phyloP scores from a whole-genome alignment of 2,113 vertebrate genomes.

The Heptranchias perlo region DNA sequence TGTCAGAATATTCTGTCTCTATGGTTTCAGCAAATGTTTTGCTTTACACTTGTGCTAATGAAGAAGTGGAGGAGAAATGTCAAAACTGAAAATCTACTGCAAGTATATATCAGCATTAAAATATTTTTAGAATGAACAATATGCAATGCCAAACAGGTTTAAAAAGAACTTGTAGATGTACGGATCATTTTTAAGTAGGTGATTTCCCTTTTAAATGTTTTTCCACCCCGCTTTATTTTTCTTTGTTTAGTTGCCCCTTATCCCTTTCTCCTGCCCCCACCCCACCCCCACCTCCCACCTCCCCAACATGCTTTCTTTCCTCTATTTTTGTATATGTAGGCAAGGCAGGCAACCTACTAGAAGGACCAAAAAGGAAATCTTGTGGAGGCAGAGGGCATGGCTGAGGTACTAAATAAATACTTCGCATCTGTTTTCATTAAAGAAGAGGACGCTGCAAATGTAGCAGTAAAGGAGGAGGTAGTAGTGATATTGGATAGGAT shows the following conservation, averaged over 20 bases:
- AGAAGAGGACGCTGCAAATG: too few species aligned
- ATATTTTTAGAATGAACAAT: neutral
- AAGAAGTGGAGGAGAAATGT: neutral
- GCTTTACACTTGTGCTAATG: neutral
- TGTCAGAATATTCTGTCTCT: slow-evolving; percentile 11
- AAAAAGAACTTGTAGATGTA: neutral
- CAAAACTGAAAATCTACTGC: neutral
- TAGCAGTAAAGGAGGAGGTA: too few species aligned
- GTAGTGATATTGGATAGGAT: too few species aligned
- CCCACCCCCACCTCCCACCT: neutral
- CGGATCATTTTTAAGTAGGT: neutral
- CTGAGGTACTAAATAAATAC: too few species aligned
- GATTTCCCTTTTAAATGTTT: neutral
- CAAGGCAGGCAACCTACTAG: neutral
- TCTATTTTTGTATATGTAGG: neutral
- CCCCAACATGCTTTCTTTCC: neutral
- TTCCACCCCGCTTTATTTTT: neutral
- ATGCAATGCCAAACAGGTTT: neutral
- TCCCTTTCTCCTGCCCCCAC: neutral
- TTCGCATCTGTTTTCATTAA: too few species aligned
- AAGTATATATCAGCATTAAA: neutral
- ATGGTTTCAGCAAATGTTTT: slow-evolving; percentile 11
- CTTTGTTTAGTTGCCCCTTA: neutral
- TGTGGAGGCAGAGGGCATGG: too few species aligned
- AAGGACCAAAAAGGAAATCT: too few species aligned